Base-by-base conservation (phyloP, 1,140 invertebrate genomes). In the Caenorhabditis inopinata region DNA sequence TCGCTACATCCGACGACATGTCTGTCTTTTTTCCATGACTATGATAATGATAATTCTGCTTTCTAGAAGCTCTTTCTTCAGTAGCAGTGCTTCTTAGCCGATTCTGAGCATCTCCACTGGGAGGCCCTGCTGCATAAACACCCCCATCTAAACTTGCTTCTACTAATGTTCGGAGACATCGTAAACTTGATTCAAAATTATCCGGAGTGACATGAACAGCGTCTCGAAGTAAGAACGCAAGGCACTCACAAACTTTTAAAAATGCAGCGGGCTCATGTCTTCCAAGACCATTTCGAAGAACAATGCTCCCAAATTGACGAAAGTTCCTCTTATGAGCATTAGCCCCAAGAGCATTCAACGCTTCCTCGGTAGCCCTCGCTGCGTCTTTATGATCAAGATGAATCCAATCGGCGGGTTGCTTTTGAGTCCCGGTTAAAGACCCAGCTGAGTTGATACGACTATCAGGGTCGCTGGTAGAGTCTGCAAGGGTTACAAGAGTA, bases 221-320 rank as follows among this genome's bases (percentile, higher is more conserved):
- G 29, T 98, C 96, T 74, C 96, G 91, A 1, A 98, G 94, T 27
- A 98, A 91, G 88, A 98, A 96, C 1, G 94, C 93, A 5, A 99
- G 89, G 77, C 74, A 76, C 12, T 81, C 80, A n/a, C 53, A 76
- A 4, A 81, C 95, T 88, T 96, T 96, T 12, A 95, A 91, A 5
- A 96, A 90, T 1, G 94, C 93, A 82, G 92, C 92, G 1, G 93
- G 91, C 85, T 95, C 94, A 89, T 96, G 94, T 1, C 92, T 91
- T 76, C 92, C 90, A 0, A 96, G 84, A 32, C 89, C 89, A 21
- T 84, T 80, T 6, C 82, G 77, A 14, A 88, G 77, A 18, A 85
- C 81, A 87, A 76, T 5, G 82, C 86, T 73, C 76, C 85, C 21
- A 62, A 76, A 68, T 85, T 83, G 74, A 79, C 84, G 12, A 75